Percentiles rank a stretch among this genome's conserved stretches.
Conservation (phyloP, 1,140 invertebrate genomes). For the Zaprionus ghesquierei region DNA sequence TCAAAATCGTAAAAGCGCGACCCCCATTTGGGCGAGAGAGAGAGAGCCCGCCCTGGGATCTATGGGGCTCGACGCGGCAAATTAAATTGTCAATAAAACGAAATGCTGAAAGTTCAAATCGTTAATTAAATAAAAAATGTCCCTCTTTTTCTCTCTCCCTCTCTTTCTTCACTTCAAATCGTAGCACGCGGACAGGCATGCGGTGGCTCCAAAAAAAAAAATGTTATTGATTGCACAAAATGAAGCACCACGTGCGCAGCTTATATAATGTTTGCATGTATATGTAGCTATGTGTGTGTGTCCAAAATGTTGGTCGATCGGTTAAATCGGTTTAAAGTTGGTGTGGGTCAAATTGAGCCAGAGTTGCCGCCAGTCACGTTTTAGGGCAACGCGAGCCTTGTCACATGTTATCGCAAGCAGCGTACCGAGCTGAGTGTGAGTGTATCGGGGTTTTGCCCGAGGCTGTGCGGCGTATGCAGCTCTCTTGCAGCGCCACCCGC, state of each 20-base stretch:
- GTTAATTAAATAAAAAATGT: slow-evolving; percentile 11
- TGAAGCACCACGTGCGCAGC: slow-evolving; percentile 39
- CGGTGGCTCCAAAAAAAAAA: slow-evolving; percentile 27
- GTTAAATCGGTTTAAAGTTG: not conserved
- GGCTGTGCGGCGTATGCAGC: not conserved
- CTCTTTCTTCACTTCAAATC: not conserved
- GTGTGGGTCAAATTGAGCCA: not conserved
- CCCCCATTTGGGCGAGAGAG: not conserved
- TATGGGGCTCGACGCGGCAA: not conserved
- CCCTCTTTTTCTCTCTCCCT: not conserved
- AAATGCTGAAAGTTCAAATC: slow-evolving; percentile 9
- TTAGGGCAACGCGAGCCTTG: slow-evolving; percentile 52
- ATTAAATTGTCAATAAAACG: not conserved
- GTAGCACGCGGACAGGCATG: slow-evolving; percentile 17
- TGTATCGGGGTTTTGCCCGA: not conserved
- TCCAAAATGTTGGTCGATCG: not conserved
- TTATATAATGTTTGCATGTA: slow-evolving; percentile 15
- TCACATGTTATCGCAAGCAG: slow-evolving; percentile 26
- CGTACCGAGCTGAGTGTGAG: not conserved
- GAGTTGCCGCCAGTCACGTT: slow-evolving; percentile 58
- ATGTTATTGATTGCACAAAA: slow-evolving; percentile 52
- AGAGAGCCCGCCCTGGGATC: not conserved
- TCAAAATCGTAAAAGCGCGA: not conserved
- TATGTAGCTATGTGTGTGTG: not conserved
- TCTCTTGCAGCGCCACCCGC: slow-evolving; percentile 32